phyloP scores from a whole-genome alignment of 2,797 vertebrate species.

The Hoplostethus atlanticus region DNA sequence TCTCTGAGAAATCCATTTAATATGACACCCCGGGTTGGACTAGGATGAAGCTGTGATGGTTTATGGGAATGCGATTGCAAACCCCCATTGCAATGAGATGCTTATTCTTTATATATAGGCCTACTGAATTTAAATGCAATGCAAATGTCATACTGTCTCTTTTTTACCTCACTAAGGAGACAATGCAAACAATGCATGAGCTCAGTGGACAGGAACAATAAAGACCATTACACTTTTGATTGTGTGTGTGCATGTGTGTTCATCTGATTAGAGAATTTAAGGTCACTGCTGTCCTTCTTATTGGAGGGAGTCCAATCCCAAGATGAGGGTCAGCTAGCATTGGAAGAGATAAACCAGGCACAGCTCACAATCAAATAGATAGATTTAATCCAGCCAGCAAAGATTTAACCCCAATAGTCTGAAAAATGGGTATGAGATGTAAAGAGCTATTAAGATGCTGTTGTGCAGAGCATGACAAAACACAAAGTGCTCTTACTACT shows the following conservation, averaged over 20 bases:
- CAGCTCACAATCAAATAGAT: slow-evolving; percentile 51
- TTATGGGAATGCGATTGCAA: slow-evolving; percentile 51
- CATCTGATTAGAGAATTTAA: slow-evolving; percentile 35
- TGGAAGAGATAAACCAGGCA: slow-evolving; percentile 53
- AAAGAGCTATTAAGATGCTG: slow-evolving; percentile 36
- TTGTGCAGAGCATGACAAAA: slow-evolving; percentile 29
- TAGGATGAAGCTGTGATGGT: slow-evolving; percentile 40
- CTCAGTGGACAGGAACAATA: slow-evolving; percentile 1
- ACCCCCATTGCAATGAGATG: slow-evolving; percentile 10
- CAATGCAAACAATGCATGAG: neutral
- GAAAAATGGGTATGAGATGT: slow-evolving; percentile 50
- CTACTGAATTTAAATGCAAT: neutral
- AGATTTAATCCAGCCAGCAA: slow-evolving; percentile 63
- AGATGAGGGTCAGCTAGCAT: slow-evolving; percentile 32
- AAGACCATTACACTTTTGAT: slow-evolving; percentile 11
- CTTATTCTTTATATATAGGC: slow-evolving; percentile 20
- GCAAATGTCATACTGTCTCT: neutral
- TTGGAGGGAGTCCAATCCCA: slow-evolving; percentile 44
- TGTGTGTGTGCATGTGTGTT: slow-evolving; percentile 3
- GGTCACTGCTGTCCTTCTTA: slow-evolving; percentile 34
- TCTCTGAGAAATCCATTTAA: slow-evolving; percentile 71
- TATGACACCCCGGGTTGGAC: slow-evolving; percentile 54
- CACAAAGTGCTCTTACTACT: slow-evolving; percentile 33
- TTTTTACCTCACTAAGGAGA: slow-evolving; percentile 2
- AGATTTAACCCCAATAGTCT: slow-evolving; percentile 63